These are phyloP conservation scores for Lemur catta DNA, from an alignment of 2,797 vertebrate genomes.

Conservation along the genomic window DNA sequence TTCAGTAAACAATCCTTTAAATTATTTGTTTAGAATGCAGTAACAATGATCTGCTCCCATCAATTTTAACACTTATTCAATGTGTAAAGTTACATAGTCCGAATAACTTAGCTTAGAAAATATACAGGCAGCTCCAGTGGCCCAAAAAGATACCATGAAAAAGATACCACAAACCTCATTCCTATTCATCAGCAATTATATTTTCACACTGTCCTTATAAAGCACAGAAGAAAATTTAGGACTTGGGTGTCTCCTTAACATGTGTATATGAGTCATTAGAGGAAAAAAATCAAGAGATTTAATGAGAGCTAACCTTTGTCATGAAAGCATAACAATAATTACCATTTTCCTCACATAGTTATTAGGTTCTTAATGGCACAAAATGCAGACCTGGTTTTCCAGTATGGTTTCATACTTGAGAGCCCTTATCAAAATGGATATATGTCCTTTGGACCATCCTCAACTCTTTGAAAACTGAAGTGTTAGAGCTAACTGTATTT, in stretches of 20 bases:
- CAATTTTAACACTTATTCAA: not conserved
- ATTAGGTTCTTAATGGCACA: not conserved
- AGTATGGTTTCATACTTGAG: not conserved
- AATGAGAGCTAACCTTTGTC: slow-evolving; percentile 18
- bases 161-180: not conserved
- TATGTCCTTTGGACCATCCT: not conserved
- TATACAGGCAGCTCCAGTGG: not conserved
- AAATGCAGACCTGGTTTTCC: not conserved
- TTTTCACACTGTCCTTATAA: not conserved
- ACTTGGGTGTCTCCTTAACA: not conserved
- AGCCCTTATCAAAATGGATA: not conserved
- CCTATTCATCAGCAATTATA: not conserved
- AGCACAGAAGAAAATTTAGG: not conserved
- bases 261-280: not conserved
- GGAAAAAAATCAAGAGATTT: slow-evolving; percentile 10
- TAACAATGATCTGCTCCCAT: not conserved
- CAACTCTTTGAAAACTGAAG: not conserved
- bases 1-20: not conserved
- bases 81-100: not conserved
- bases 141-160: not conserved
- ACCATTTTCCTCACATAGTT: not conserved
- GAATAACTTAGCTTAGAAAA: slow-evolving; percentile 38
- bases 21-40: not conserved
- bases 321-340: not conserved
- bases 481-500: not conserved